Evolutionary conservation across 1,140 invertebrate species (phyloP).

Genomic region (Trichogramma pretiosum): DNA sequence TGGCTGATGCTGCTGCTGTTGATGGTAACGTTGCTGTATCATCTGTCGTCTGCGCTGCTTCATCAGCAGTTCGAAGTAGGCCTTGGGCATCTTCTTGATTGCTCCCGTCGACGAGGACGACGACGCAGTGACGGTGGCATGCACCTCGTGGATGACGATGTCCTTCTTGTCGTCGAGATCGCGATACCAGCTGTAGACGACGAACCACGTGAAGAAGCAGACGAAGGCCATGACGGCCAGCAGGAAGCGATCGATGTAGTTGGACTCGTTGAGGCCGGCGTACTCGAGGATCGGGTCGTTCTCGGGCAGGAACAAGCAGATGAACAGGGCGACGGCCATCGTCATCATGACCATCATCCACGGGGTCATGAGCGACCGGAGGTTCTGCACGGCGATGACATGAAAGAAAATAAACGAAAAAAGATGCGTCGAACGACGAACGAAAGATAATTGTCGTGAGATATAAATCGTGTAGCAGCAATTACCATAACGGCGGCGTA

Average conservation of each 20-base stretch:
- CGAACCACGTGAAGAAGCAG: constrained; percentile 43
- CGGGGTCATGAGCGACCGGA: constrained; percentile 42
- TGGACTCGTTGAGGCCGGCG: too few relatives aligned
- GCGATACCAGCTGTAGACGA: constrained; percentile 46
- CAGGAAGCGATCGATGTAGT: too few relatives aligned
- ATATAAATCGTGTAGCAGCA: too few relatives aligned
- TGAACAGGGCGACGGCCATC: constrained; percentile 34
- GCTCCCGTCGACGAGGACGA: too few relatives aligned
- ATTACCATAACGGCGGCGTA: constrained; percentile 45
- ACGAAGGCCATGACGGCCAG: constrained; percentile 36
- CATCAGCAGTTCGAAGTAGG: too few relatives aligned
- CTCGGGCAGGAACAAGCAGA: constrained; percentile 37
- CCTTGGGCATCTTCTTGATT: too few relatives aligned
- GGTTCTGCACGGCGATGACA: constrained; percentile 36
- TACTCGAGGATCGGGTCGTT: constrained; percentile 33
- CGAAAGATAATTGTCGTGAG: too few relatives aligned
- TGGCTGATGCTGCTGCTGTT: too few relatives aligned
- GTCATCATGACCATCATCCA: constrained; percentile 45
- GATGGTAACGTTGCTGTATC: too few relatives aligned
- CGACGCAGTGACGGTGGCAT: constrained; percentile 23
- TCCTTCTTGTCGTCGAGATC: constrained; percentile 38
- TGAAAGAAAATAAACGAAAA: too few relatives aligned
- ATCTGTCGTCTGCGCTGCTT: too few relatives aligned
- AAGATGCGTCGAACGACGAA: too few relatives aligned
- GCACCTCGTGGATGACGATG: constrained; percentile 35